phyloP scores from a whole-genome alignment of 2,797 vertebrate species.

The Peromyscus attwateri region DNA sequence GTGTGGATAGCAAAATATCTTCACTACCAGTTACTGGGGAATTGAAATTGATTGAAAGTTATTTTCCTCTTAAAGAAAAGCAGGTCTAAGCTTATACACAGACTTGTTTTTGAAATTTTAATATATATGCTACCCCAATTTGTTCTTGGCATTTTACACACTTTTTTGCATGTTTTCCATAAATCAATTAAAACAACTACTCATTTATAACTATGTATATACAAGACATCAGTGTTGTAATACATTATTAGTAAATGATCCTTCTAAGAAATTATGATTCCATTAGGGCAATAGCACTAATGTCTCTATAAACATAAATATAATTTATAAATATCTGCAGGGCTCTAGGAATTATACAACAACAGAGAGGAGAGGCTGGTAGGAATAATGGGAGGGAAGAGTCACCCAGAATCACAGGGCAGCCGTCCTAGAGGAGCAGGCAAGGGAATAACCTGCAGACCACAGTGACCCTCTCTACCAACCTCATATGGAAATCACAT shows the following conservation, averaged over 20 bases:
- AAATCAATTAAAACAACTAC: constrained; percentile 38
- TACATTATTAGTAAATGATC: neutral
- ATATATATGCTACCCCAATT: neutral
- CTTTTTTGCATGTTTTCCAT: constrained; percentile 11
- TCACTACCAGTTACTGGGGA: neutral
- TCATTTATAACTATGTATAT: neutral
- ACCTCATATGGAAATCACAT: neutral
- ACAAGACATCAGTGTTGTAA: neutral
- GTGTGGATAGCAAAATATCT: neutral
- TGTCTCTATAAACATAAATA: neutral
- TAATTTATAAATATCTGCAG: neutral
- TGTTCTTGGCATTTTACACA: neutral
- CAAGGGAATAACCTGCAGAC: too few relatives aligned
- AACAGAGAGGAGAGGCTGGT: neutral
- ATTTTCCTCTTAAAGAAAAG: neutral
- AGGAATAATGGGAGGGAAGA: neutral
- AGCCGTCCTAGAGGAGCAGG: too few relatives aligned
- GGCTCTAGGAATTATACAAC: neutral
- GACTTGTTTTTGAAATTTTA: neutral
- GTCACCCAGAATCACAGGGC: too few relatives aligned
- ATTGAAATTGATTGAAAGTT: neutral
- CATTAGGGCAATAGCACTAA: neutral
- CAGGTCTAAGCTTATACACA: neutral
- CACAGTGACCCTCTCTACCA: neutral
- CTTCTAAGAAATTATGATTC: neutral